Evolutionary conservation across 2,888 invertebrate genomes (phyloP).

Genomic region (Lapara coniferarum): DNA sequence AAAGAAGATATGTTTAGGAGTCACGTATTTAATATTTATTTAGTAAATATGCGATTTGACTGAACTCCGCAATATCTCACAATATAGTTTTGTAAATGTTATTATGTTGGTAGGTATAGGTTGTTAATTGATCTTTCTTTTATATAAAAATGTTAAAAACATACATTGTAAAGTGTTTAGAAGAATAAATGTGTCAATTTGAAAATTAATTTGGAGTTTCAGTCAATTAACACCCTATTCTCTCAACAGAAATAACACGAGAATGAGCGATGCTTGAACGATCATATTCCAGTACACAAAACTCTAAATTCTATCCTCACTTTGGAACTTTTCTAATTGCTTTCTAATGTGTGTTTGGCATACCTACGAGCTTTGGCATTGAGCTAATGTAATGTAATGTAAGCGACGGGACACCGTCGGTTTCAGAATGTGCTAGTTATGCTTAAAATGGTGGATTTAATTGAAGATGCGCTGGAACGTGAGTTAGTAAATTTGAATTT

Average conservation of each 20-base stretch:
- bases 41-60: constrained; percentile 71
- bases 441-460: constrained; percentile 18
- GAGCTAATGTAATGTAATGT: constrained; percentile 27
- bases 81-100: constrained; percentile 58
- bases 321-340: constrained; percentile 52
- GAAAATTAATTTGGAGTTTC: constrained; percentile 80
- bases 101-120: constrained; percentile 76
- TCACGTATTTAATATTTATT: constrained; percentile 49
- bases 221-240: constrained; percentile 84
- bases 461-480: background rate
- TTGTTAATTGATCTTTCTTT: constrained; percentile 79
- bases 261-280: constrained; percentile 21
- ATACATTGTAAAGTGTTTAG: constrained; percentile 76
- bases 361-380: constrained; percentile 51
- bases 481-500: constrained; percentile 9
- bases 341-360: constrained; percentile 66
- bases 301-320: constrained; percentile 46
- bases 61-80: constrained; percentile 76
- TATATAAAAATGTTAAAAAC: constrained; percentile 72
- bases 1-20: constrained; percentile 43
- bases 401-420: constrained; percentile 1
- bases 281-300: constrained; percentile 38
- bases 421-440: background rate
- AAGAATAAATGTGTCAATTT: constrained; percentile 79
- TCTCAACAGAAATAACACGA: constrained; percentile 51